Percentiles rank a stretch among this genome's conserved stretches.
These are phyloP conservation scores for Australoheros scitulus DNA, from an alignment of 2,113 vertebrate species.

Conservation along the genomic window DNA sequence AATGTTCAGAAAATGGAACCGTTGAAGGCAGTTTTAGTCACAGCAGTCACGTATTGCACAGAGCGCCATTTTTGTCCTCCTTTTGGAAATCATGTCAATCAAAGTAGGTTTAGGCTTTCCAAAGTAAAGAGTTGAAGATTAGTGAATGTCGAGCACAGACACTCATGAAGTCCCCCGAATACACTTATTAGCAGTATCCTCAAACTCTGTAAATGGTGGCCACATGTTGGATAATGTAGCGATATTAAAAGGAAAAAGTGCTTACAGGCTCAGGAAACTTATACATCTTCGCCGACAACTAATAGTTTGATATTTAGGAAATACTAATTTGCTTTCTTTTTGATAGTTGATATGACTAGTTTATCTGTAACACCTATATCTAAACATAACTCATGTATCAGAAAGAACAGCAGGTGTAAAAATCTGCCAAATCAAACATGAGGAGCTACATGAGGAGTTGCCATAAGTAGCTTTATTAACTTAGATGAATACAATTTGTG, in stretches of 20 bases:
- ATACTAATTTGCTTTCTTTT: not conserved
- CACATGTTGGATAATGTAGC: not conserved
- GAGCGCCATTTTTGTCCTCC: constrained; percentile 46
- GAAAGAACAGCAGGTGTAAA: no score
- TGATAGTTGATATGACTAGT: not conserved
- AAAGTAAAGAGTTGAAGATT: not conserved
- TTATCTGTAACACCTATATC: not conserved
- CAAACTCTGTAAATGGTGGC: not conserved
- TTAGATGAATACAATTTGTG: not conserved
- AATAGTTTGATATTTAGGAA: not conserved
- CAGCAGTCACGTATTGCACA: constrained; percentile 40
- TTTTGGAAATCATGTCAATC: constrained; percentile 31
- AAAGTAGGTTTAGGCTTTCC: constrained; percentile 8
- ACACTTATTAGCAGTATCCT: not conserved
- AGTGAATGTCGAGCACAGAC: not conserved
- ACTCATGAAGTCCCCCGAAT: not conserved
- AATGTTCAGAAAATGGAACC: constrained; percentile 40
- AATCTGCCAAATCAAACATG: no score
- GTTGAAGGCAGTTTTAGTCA: constrained; percentile 47
- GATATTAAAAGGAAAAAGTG: not conserved
- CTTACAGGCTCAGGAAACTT: not conserved
- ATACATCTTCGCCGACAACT: not conserved
- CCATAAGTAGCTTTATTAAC: not conserved
- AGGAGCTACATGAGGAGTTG: no score
- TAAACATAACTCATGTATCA: not conserved